Conservation (phyloP, 1,140 invertebrate species). For the Drosophila oshimai region DNA sequence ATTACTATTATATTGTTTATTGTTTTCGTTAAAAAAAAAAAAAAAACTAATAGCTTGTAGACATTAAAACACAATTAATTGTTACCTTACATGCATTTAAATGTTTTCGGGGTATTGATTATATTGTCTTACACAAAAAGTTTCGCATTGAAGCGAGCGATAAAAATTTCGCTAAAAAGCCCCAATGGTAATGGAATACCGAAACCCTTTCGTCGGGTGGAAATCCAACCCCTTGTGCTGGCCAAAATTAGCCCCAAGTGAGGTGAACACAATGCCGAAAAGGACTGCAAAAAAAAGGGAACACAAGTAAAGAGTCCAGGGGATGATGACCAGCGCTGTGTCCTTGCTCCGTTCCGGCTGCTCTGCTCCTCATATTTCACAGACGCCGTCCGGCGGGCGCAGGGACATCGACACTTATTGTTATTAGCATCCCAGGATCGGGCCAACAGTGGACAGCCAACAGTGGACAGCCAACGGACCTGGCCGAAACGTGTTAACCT, state of each 20-base stretch:
- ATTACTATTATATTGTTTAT: too few relatives aligned
- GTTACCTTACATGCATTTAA: background rate
- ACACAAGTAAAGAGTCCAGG: background rate
- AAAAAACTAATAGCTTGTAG: too few relatives aligned
- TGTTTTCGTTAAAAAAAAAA: too few relatives aligned
- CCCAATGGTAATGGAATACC: conserved; percentile 18
- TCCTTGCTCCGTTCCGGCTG: conserved; percentile 26
- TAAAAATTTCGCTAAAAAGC: background rate
- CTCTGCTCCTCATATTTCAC: conserved; percentile 70
- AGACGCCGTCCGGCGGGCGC: conserved; percentile 47
- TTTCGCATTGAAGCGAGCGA: background rate
- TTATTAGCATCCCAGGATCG: conserved; percentile 70
- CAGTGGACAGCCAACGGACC: conserved; percentile 1
- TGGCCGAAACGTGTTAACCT: conserved; percentile 70
- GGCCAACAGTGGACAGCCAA: background rate
- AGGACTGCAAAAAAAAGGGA: background rate
- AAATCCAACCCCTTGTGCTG: background rate
- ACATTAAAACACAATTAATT: too few relatives aligned
- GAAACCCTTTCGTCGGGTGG: conserved; percentile 10
- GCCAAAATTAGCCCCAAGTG: conserved; percentile 37
- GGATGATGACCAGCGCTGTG: conserved; percentile 21
- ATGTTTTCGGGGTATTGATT: too few relatives aligned
- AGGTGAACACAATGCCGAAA: conserved; percentile 14
- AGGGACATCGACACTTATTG: conserved; percentile 75
- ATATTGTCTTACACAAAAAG: background rate